phyloP scores from a whole-genome alignment of 2,888 invertebrate species.

The Platerodrilus igneus region DNA sequence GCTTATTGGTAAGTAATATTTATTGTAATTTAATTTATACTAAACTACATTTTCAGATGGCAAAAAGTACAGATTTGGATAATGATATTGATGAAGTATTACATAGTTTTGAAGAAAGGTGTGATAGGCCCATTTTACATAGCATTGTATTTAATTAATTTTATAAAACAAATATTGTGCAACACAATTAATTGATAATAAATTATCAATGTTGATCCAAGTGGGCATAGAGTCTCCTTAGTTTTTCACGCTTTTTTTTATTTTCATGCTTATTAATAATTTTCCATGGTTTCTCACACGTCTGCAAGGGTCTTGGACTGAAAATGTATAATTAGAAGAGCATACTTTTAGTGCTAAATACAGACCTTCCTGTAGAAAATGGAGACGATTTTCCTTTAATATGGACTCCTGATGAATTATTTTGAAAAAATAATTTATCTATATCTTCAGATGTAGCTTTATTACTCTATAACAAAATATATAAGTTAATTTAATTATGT shows the following conservation, averaged over 20 bases:
- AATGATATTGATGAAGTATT: conserved; percentile 96
- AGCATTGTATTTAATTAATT: conserved; percentile 89
- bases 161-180: conserved; percentile 10
- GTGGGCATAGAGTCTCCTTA: conserved; percentile 79
- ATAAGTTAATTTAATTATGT: not conserved
- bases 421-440: conserved; percentile 60
- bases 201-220: conserved; percentile 68
- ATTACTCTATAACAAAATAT: conserved; percentile 28
- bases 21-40: conserved; percentile 4
- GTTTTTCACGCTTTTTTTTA: conserved; percentile 86
- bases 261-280: conserved; percentile 80
- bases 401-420: conserved; percentile 41
- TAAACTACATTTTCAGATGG: conserved; percentile 59
- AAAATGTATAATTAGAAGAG: too few species aligned
- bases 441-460: conserved; percentile 53
- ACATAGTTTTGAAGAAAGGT: conserved; percentile 88
- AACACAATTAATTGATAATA: conserved; percentile 11
- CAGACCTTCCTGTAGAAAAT: conserved; percentile 16
- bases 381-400: conserved; percentile 34
- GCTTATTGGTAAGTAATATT: conserved; percentile 65
- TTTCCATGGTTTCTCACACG: conserved; percentile 66
- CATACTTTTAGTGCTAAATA: too few species aligned
- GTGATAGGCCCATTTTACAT: conserved; percentile 82
- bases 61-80: conserved; percentile 87
- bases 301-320: not conserved